phyloP scores from a whole-genome alignment of 2,113 vertebrate species.

The Steatornis caripensis region DNA sequence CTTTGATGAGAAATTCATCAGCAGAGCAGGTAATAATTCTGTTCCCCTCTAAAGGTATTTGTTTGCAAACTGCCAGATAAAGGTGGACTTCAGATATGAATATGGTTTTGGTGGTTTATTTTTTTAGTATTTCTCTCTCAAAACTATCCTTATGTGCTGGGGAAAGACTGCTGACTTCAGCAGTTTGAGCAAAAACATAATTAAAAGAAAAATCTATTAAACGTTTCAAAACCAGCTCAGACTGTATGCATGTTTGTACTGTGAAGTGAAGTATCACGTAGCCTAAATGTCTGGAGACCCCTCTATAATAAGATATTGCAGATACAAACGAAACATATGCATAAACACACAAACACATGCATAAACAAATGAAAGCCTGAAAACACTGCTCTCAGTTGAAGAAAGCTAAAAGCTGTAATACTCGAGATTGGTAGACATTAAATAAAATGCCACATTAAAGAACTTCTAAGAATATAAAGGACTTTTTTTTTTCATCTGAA shows the following conservation, averaged over 20 bases:
- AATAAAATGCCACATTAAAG: not conserved
- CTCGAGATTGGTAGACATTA: not conserved
- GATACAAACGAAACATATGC: too few relatives aligned
- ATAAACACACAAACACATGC: too few relatives aligned
- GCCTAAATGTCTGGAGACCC: not conserved
- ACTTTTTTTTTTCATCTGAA: not conserved
- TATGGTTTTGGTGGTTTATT: not conserved
- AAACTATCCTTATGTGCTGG: not conserved
- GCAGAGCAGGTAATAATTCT: not conserved
- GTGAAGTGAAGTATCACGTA: not conserved
- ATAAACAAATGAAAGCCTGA: not conserved
- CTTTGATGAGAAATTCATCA: conserved; percentile 15
- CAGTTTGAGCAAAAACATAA: not conserved
- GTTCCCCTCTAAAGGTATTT: not conserved
- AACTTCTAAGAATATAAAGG: not conserved
- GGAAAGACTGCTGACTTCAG: not conserved
- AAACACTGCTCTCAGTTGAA: not conserved
- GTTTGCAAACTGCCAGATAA: not conserved
- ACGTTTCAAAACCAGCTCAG: not conserved
- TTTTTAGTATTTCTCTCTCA: not conserved
- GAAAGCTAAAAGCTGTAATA: not conserved
- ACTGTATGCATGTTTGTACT: not conserved
- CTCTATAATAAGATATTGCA: not conserved
- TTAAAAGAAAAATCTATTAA: conserved; percentile 9
- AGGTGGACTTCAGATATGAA: not conserved